Evolutionary conservation across 30 jellyfish, hydroid and myxozoan genomes (phyloP).

Genomic region (Nemopilema nomurai): DNA sequence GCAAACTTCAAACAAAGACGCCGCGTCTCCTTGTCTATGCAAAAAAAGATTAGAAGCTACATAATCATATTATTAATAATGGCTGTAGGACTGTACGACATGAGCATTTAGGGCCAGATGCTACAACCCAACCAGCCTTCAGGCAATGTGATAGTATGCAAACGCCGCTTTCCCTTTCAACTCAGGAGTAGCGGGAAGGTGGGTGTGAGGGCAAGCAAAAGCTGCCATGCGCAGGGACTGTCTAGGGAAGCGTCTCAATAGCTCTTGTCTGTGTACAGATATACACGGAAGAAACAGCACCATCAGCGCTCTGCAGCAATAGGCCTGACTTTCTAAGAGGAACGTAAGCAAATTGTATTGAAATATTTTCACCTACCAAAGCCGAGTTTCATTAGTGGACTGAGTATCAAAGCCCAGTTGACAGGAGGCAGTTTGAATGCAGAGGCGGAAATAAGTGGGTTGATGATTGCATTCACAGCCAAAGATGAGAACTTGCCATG

Average conservation of each 20-base stretch:
- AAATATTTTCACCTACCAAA: background rate
- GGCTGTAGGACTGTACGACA: too few relatives aligned
- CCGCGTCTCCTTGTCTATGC: constrained; percentile 30
- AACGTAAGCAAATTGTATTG: background rate
- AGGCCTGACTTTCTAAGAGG: background rate
- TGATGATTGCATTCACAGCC: constrained; percentile 15
- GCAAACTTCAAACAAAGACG: constrained; percentile 65
- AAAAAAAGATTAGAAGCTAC: background rate
- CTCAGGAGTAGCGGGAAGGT: too few relatives aligned
- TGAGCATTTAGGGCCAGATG: too few relatives aligned
- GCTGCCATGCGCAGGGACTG: too few relatives aligned
- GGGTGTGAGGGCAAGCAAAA: too few relatives aligned
- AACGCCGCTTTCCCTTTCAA: too few relatives aligned
- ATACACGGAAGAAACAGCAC: too few relatives aligned
- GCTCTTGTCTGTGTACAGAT: too few relatives aligned
- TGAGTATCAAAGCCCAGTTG: constrained; percentile 67
- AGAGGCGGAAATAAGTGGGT: constrained; percentile 9
- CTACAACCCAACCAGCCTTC: too few relatives aligned
- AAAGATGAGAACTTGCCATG: constrained; percentile 10
- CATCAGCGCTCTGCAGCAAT: background rate
- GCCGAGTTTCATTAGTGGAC: constrained; percentile 63
- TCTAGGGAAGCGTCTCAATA: too few relatives aligned
- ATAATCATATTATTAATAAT: too few relatives aligned
- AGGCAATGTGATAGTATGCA: too few relatives aligned
- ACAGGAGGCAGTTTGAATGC: constrained; percentile 70